Base-by-base conservation (phyloP, 92 coral and sea anemone genomes). In the Metridium senile region DNA sequence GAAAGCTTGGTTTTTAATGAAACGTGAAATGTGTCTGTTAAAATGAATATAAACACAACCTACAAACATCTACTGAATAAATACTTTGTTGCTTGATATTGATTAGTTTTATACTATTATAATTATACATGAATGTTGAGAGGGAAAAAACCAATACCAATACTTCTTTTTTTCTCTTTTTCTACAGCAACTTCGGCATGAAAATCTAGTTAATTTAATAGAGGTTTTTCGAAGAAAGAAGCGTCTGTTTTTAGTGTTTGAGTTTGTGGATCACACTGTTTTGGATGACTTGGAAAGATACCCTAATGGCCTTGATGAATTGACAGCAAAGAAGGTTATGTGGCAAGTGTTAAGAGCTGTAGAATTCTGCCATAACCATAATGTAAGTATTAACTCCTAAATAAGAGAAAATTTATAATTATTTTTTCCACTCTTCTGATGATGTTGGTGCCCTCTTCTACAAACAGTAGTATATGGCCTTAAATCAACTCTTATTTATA, bases 211-310 rank as follows among this genome's bases (percentile, higher is more conserved):
- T 45, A 95, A 95, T 76, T 86, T 95, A 52, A 82, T 95, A 45
- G 99, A 95, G 75, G 97, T 95, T 32, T 95, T 95, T 69, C 86
- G 99, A 43, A 89, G 97, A 22, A 95, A 95, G 85, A 95, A 95
- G 86, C 89, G 99, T n/a, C 81, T 95, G 57, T 95, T 95, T 76
- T 88, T 95, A 46, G 97, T 95, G 54, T 95, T 95, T 85, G 99
- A 95, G 81, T 95, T 95, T 81, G 99, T 95, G 56, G 99, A 95
- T 75, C 99, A 95, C 74, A 95, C 99, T 11, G 99, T 92, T 25
- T 83, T 95, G 21, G 99, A 95, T 89, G 99, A 95, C 68, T 77
- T 95, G 19, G 99, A 95, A 63, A 86, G 97, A 80, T 95, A 92
- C 53, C 99, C 99, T 26, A 95, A 89, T 85, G 99, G 99, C 23